Conservation (phyloP, 1,140 invertebrate genomes). For the Drosophila orosa region DNA sequence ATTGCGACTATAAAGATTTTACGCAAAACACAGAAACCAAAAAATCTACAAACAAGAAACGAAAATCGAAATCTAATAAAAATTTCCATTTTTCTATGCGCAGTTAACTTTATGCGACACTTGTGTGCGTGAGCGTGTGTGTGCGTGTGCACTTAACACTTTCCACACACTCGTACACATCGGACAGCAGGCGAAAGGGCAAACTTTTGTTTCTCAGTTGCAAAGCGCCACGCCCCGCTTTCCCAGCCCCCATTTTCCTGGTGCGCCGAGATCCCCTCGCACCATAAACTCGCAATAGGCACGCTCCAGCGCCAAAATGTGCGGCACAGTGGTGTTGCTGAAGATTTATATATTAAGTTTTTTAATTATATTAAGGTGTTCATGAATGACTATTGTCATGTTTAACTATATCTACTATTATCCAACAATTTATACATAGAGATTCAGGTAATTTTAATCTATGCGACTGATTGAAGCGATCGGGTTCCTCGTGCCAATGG, state of each 20-base stretch:
- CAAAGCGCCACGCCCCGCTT: conserved; percentile 13
- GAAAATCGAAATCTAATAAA: conserved; percentile 78
- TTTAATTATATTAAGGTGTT: no score
- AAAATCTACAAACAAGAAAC: conserved; percentile 26
- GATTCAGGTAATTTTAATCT: no score
- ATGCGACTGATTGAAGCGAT: no score
- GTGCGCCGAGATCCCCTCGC: conserved; percentile 16
- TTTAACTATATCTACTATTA: no score
- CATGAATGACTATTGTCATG: no score
- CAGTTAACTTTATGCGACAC: conserved; percentile 81
- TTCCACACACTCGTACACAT: conserved; percentile 20
- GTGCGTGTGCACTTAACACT: conserved; percentile 49
- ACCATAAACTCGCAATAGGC: conserved; percentile 63
- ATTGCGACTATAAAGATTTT: conserved; percentile 76
- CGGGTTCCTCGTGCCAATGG: no score
- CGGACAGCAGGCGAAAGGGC: conserved; percentile 60
- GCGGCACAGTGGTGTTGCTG: no score
- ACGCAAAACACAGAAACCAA: conserved; percentile 26
- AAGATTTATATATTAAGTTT: no score
- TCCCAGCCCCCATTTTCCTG: background rate
- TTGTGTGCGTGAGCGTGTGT: conserved; percentile 53
- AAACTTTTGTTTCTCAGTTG: conserved; percentile 64
- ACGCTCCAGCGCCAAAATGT: conserved; percentile 51
- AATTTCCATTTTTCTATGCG: conserved; percentile 79
- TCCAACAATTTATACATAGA: no score